A percentile compares a stretch with the other conserved stretches of the same genome.
Evolutionary conservation across 2,797 vertebrate genomes (phyloP).

Genomic region (Novumbra hubbsi): DNA sequence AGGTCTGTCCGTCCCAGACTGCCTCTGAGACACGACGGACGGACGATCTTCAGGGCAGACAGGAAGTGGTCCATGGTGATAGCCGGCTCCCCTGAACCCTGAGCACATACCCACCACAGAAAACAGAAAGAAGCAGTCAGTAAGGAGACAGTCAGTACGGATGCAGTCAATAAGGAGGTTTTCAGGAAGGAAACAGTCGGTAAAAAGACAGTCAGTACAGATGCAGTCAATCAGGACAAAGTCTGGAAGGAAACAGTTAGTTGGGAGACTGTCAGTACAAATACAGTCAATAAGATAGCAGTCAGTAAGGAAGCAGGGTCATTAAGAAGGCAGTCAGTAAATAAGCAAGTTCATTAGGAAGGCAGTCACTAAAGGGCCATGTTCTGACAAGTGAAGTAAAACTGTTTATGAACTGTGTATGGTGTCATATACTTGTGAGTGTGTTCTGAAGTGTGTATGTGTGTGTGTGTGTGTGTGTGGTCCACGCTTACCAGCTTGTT

Average conservation of each 20-base stretch:
- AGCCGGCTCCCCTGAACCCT: constrained; percentile 65
- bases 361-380: too few species aligned
- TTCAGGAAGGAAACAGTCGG: too few species aligned
- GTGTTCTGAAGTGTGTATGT: neutral
- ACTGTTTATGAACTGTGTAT: too few species aligned
- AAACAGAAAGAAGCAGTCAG: neutral
- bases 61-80: constrained; percentile 80
- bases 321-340: neutral
- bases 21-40: constrained; percentile 84
- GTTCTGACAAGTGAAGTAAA: too few species aligned
- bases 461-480: neutral
- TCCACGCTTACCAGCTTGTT: constrained; percentile 69
- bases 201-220: too few species aligned
- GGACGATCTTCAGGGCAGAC: constrained; percentile 82
- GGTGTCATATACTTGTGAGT: neutral
- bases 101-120: constrained; percentile 28
- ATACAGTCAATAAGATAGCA: neutral
- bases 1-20: constrained; percentile 82
- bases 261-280: neutral
- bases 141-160: neutral
- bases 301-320: neutral
- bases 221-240: neutral
- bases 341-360: too few species aligned
- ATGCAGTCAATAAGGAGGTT: neutral
- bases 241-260: neutral